These are phyloP conservation scores for Siphlonurus alternatus DNA, from an alignment of 2,888 invertebrate species.

Conservation along the genomic window DNA sequence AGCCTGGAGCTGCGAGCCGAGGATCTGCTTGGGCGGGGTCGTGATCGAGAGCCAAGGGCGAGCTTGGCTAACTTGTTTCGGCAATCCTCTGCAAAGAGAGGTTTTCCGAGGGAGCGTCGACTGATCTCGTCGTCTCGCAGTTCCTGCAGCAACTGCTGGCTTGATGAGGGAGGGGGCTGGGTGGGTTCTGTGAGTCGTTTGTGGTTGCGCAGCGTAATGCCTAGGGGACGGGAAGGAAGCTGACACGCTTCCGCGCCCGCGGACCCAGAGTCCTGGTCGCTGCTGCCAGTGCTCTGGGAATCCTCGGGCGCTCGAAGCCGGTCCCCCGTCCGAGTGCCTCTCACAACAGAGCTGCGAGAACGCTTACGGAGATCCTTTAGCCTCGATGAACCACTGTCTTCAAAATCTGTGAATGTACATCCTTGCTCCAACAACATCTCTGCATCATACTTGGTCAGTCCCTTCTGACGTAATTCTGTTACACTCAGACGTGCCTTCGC, in stretches of 20 bases:
- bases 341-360: background rate
- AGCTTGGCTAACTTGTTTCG: background rate
- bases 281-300: conserved; percentile 3
- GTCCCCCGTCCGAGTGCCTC: background rate
- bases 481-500: conserved; percentile 52
- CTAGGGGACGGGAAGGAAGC: conserved; percentile 16
- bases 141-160: conserved; percentile 7
- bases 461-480: conserved; percentile 69
- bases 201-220: conserved; percentile 44
- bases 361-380: conserved; percentile 8
- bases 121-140: conserved; percentile 12
- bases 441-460: conserved; percentile 75
- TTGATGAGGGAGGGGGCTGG: background rate
- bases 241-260: background rate
- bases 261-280: conserved; percentile 7
- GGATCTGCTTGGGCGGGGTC: background rate
- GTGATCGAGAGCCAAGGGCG: background rate
- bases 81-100: background rate
- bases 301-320: conserved; percentile 1
- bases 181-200: conserved; percentile 29
- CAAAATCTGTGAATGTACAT: conserved; percentile 50
- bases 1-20: background rate
- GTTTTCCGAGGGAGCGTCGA: conserved; percentile 5
- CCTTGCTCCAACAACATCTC: conserved; percentile 71
- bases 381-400: conserved; percentile 7